Base-by-base conservation (phyloP, 2,797 vertebrate species). In the Monodelphis domestica region DNA sequence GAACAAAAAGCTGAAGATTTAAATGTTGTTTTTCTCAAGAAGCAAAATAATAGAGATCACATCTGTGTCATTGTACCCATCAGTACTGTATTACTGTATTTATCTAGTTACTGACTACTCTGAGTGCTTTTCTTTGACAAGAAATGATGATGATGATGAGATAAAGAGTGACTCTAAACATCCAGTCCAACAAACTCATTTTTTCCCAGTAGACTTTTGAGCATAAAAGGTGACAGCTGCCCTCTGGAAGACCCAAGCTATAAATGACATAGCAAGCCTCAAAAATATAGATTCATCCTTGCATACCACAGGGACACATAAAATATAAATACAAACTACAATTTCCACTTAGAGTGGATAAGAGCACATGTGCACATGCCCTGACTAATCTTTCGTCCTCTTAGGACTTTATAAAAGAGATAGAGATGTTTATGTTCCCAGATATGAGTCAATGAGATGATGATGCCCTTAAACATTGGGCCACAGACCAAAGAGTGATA, bases 261-360 rank as follows among this genome's bases (percentile, higher is more conserved):
- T 51, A 92, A 90, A 93, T 53, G 93, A 95, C 2, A 59, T 24
- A n/a, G 26, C 10, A 95, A 93, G 28, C 45, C 1, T 84, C 70
- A 84, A 84, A 45, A 84, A 84, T 84, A 38, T 45, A 50, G 3
- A 50, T 9, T 50, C 24, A 50, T 50, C 38, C 33, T 84, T 84
- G 70, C 38, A 78, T 50, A 84, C 70, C 38, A 24, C 0, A 84
- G 70, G 38, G 38, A 84, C 38, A 50, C 38, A 84, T 84, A 45
- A 12, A 84, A 84, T 84, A 45, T 84, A 45, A 84, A 84, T 84
- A 45, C 38, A 45, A 84, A 84, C 70, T 26, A 50, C 70, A 9
- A 45, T 50, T 84, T 84, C 38, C 38, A 84, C 70, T 84, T 50
- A 84, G 70, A 45, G 24, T 50, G 3, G 9, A 45, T 26, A 78